Evolutionary conservation across 2,113 vertebrate genomes (phyloP), one percentile per base, ranked within the genome.

Genomic region (Cathartes aura): DNA sequence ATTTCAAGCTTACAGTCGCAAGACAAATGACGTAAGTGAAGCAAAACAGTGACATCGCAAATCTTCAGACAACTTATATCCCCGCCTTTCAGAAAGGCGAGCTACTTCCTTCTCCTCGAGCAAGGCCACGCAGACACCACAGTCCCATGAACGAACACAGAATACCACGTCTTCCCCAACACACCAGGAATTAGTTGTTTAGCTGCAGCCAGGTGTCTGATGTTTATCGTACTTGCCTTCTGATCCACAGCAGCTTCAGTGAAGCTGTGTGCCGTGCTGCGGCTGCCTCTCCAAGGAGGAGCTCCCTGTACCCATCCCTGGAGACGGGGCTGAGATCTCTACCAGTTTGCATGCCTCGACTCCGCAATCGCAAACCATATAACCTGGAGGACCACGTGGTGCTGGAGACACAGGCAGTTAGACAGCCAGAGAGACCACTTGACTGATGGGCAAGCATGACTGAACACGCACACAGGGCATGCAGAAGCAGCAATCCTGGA

Each of bases 181-280:
- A 45, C 19, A 62, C 9, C 45, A 50, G 20, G 30, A 84, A 34
- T 34, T 13, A 29, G 34, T 42, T 26, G 34, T 10, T 58, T 8
- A 58, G 40, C 63, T 70, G 43, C 47, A 88, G 71, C 19, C 82
- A 72, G 58, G n/a, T 1, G 9, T 38, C 14, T 26, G 58, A 26
- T 6, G 4, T 36, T 36, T 26, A 78, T 14, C 1, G 1, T 13
- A 20, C 34, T 34, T 63, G 68, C 53, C 36, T 47, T 75, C 26
- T 11, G 26, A 45, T 11, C 38, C 52, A 24, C 16, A 58, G 71
- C n/a, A 72, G 27, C 56, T n/a, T 21, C 72, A 30, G 47, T 0
- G 0, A 74, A 80, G 71, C 60, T 3, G 10, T 1, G 2, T 21
- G 56, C 67, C 0, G 0, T 11, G 45, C 79, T 24, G 29, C 1